Percentiles rank a stretch among this genome's conserved stretches.
Conservation (phyloP, 1,140 invertebrate species). For the Bombus breviceps region DNA sequence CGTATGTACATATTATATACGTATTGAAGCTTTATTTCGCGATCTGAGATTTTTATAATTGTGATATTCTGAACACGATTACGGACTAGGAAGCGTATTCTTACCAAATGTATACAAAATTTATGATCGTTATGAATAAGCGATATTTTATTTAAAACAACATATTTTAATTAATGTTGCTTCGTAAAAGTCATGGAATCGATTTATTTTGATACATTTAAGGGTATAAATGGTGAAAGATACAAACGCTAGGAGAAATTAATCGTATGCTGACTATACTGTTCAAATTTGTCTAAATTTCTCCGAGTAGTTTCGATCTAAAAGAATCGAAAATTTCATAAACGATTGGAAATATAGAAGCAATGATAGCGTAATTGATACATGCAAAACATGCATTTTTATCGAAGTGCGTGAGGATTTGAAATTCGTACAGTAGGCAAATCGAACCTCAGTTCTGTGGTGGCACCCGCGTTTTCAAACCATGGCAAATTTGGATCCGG, state of each 20-base stretch:
- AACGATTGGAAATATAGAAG: not conserved
- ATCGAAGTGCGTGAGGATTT: not conserved
- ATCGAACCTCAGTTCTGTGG: constrained; percentile 68
- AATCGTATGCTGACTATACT: not conserved
- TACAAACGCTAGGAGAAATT: not conserved
- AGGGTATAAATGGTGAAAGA: not conserved
- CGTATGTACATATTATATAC: not conserved
- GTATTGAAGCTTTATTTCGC: not conserved
- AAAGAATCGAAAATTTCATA: not conserved
- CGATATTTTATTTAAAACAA: too few species aligned
- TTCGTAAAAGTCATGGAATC: not conserved
- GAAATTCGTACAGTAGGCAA: not conserved
- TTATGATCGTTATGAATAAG: too few species aligned
- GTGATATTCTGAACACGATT: too few species aligned
- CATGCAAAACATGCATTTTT: constrained; percentile 5
- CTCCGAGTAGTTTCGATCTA: not conserved
- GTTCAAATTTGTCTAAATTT: not conserved
- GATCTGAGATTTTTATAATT: not conserved
- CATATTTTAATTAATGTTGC: too few species aligned
- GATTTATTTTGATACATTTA: not conserved
- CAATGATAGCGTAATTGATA: not conserved
- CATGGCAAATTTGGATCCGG: constrained; percentile 84
- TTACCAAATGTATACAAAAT: too few species aligned
- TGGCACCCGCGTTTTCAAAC: constrained; percentile 76
- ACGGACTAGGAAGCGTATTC: too few species aligned